phyloP scores from a whole-genome alignment of 2,888 invertebrate species.

The Pandemis corylana region DNA sequence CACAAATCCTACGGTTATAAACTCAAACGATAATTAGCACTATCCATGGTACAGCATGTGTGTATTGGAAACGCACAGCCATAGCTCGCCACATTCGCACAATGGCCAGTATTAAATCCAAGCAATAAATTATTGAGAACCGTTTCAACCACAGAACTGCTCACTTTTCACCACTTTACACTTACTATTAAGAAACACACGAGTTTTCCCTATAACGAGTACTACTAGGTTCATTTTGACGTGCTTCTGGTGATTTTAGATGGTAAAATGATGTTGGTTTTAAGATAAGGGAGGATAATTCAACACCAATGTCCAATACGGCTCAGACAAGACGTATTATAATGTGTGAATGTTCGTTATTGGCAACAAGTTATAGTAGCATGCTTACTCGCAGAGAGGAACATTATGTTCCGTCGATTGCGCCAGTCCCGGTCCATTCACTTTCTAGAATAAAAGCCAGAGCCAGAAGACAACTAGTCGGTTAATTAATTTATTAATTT shows the following conservation, averaged over 20 bases:
- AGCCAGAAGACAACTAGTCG: too few relatives aligned
- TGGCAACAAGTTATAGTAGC: conserved; percentile 15
- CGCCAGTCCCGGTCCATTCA: too few relatives aligned
- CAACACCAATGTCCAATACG: conserved; percentile 40
- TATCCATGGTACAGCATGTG: background rate
- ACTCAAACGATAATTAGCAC: background rate
- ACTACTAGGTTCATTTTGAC: conserved; percentile 2
- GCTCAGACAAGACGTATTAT: conserved; percentile 37
- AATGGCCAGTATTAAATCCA: conserved; percentile 58
- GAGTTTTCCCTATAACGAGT: background rate
- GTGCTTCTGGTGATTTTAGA: background rate
- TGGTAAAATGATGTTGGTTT: conserved; percentile 10
- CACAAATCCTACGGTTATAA: background rate
- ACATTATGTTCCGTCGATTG: background rate
- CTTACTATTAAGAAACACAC: background rate
- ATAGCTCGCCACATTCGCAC: conserved; percentile 50
- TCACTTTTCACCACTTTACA: conserved; percentile 27
- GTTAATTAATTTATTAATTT: too few relatives aligned
- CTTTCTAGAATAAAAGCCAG: too few relatives aligned
- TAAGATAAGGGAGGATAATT: conserved; percentile 38
- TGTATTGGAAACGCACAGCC: conserved; percentile 50
- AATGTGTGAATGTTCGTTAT: conserved; percentile 39
- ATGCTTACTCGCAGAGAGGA: background rate
- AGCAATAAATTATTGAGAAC: conserved; percentile 59
- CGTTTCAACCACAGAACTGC: conserved; percentile 45